Evolutionary conservation across 1,140 invertebrate species (phyloP), one percentile per base, ranked within the genome.

Genomic region (Pogonomyrmex barbatus): DNA sequence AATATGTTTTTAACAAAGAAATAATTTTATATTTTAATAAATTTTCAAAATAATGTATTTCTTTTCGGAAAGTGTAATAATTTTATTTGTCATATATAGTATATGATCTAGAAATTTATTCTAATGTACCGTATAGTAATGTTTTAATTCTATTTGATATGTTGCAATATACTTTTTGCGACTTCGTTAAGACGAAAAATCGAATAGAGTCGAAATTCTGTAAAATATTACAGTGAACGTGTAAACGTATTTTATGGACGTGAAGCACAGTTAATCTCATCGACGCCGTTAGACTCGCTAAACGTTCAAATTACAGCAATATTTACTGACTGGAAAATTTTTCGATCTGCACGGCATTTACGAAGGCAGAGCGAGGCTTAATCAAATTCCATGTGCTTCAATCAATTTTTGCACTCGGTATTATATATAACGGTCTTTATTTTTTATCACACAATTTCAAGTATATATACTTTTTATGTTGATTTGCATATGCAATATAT

Each of bases 321-420:
- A 82, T 82, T 82, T 82, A 58, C 39, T 10, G 39, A 82, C 24
- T 82, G 67, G 42, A 82, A 82, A 73, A 82, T 73, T 71, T 73
- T 82, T 82, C 30, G 67, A 30, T 82, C 45, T 60, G 67, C 79
- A 54, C 52, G 70, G 30, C 39, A 82, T 82, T 82, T 82, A 82
- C 54, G 39, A 36, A 60, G 17, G 54, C 42, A 73, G 54, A 6
- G 30, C 10, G 30, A 82, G 67, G 67, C 79, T 73, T 82, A 82
- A 82, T 82, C 54, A 73, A 82, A 82, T 82, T 73, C 47, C 17
- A 42, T 17, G 79, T 24, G 67, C 79, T 82, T 82, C 67, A 82
- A 82, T 82, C 79, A 82, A 82, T 73, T 82, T 82, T 82, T 82
- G 68, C 42, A 42, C 67, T 54, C 24, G 39, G 30, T 33, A 45